phyloP scores from a whole-genome alignment of 2,888 invertebrate genomes.

The Stenodema calcarata region DNA sequence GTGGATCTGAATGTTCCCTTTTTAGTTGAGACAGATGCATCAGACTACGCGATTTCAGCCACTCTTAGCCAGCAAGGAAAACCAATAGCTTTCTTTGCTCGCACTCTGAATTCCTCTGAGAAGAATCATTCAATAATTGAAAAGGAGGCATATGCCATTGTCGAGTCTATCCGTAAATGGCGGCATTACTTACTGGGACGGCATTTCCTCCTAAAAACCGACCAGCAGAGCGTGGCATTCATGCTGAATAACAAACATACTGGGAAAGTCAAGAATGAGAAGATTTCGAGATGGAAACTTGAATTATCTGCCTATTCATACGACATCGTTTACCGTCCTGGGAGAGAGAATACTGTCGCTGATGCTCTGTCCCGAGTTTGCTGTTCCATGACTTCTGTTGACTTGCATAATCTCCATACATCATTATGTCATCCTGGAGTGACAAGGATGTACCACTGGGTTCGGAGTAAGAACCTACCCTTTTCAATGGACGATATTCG shows the following conservation, averaged over 20 bases:
- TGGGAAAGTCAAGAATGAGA: no score
- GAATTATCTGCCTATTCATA: slow-evolving; percentile 50
- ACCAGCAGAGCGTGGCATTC: slow-evolving; percentile 53
- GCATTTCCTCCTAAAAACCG: slow-evolving; percentile 49
- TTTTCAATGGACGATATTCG: slow-evolving; percentile 51
- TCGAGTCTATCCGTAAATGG: slow-evolving; percentile 55
- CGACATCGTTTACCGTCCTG: slow-evolving; percentile 35
- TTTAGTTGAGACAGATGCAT: background rate
- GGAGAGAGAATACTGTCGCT: slow-evolving; percentile 5
- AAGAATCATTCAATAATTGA: slow-evolving; percentile 51
- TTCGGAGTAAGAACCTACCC: slow-evolving; percentile 52
- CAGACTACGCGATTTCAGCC: slow-evolving; percentile 10
- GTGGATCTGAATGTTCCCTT: background rate
- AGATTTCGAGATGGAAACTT: slow-evolving; percentile 50
- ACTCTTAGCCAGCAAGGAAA: no score
- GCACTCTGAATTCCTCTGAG: slow-evolving; percentile 49
- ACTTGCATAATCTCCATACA: background rate
- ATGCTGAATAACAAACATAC: no score
- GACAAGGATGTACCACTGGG: slow-evolving; percentile 54
- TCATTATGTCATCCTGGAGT: slow-evolving; percentile 51
- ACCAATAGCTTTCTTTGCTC: slow-evolving; percentile 50
- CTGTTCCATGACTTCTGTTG: background rate
- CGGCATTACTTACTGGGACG: slow-evolving; percentile 51
- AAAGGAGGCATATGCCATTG: no score
- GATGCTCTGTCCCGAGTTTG: slow-evolving; percentile 45